Conservation (phyloP, 2,113 vertebrate genomes). For the Toxotes jaculatrix region DNA sequence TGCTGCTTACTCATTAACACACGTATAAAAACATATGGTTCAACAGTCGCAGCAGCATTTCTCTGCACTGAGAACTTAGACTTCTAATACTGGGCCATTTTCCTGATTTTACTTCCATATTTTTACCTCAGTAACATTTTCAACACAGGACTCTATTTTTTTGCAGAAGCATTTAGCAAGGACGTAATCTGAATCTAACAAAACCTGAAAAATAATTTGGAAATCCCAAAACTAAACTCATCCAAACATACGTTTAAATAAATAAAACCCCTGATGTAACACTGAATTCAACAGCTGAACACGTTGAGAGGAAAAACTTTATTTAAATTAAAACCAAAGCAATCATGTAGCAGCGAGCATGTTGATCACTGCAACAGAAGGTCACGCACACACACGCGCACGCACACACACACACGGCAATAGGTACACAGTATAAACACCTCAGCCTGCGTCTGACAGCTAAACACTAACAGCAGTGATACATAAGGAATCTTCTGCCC, state of each 20-base stretch:
- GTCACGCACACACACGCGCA: background rate
- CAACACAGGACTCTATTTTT: too few relatives aligned
- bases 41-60: too few relatives aligned
- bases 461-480: conserved; percentile 44
- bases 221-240: background rate
- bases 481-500: conserved; percentile 12
- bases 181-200: too few relatives aligned
- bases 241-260: background rate
- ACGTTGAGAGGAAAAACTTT: conserved; percentile 74
- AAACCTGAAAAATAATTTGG: background rate
- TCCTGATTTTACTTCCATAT: too few relatives aligned
- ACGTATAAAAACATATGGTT: too few relatives aligned
- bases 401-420: conserved; percentile 4
- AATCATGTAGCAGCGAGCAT: conserved; percentile 62
- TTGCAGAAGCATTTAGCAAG: too few relatives aligned
- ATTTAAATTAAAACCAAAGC: conserved; percentile 85
- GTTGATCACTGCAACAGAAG: conserved; percentile 48
- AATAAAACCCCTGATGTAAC: background rate
- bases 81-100: too few relatives aligned
- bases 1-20: too few relatives aligned
- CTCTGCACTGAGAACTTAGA: too few relatives aligned
- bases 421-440: conserved; percentile 41
- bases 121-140: too few relatives aligned
- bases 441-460: conserved; percentile 35
- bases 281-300: conserved; percentile 16